Evolutionary conservation across 2,888 invertebrate species (phyloP), one percentile per base, ranked within the genome.

Genomic region (Ectropis crepuscularia): DNA sequence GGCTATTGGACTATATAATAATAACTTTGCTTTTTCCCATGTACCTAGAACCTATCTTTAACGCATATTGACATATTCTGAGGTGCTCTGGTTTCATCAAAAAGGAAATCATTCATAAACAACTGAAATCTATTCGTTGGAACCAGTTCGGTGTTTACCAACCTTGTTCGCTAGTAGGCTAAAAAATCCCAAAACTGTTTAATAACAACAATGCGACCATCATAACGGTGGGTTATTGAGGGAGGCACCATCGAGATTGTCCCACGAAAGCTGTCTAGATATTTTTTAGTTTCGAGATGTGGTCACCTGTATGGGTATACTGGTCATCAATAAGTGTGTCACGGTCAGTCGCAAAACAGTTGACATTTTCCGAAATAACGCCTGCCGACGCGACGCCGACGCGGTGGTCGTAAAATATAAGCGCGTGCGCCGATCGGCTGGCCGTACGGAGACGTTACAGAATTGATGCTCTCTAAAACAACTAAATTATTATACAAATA

Each of bases 311-410:
- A 12, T 7, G 8, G 2, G 8, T 38, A 16, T 9, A 2, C 5
- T 50, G 2, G 50, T 50, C 38, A 11, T 39, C 11, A 12, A 11
- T 8, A 77, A 74, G 69, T 79, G 65, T 73, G 79, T 68, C 78
- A 77, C 65, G 79, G 78, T 70, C 77, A 66, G 66, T 72, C 65
- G 67, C 67, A 54, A 63, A 60, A 65, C 66, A 63, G 64, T 68
- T 76, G 76, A 74, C 74, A 74, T 74, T 76, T 74, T 70, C 71
- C 41, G 58, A 71, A 76, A 74, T 74, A 73, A 39, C 47, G 10
- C 28, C 28, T 50, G 37, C 36, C 10, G 41, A 57, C 59, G 66
- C 59, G 50, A n/a, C 42, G 57, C 58, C 38, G 12, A 43, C 62
- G 53, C 42, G 12, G 46, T 62, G 53, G 36, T 37, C 55, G 55